Evolutionary conservation across 2,113 vertebrate species (phyloP).

Genomic region (Hemiprocne comata): DNA sequence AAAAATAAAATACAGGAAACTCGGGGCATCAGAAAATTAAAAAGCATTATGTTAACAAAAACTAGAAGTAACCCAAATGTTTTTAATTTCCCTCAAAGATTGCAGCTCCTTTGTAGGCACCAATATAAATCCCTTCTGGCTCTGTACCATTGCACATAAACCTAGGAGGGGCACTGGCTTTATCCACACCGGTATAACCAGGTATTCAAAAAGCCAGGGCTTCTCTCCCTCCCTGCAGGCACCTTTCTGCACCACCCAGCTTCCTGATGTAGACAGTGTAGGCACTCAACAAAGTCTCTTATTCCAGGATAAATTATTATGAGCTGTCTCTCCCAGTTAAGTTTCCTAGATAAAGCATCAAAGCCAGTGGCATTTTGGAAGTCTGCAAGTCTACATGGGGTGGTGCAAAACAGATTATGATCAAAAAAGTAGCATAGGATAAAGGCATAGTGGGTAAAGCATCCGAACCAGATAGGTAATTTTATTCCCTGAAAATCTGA

Average conservation of each 20-base stretch:
- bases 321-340: not conserved
- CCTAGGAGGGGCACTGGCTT: not conserved
- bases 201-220: not conserved
- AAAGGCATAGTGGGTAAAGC: not conserved
- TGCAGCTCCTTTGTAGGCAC: not conserved
- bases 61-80: not conserved
- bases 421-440: not conserved
- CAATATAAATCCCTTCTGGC: not conserved
- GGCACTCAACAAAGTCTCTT: not conserved
- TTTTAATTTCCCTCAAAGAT: not conserved
- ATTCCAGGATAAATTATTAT: not conserved
- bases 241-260: not conserved
- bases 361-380: not conserved
- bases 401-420: not conserved
- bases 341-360: not conserved
- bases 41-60: not conserved
- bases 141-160: not conserved
- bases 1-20: not conserved
- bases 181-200: not conserved
- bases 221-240: not conserved
- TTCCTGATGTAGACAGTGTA: not conserved
- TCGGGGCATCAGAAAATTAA: not conserved
- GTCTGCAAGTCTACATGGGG: not conserved
- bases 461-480: not conserved
- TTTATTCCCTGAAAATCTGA: not conserved